Base-by-base conservation (phyloP, 2,888 invertebrate genomes). In the Graphium colonna region DNA sequence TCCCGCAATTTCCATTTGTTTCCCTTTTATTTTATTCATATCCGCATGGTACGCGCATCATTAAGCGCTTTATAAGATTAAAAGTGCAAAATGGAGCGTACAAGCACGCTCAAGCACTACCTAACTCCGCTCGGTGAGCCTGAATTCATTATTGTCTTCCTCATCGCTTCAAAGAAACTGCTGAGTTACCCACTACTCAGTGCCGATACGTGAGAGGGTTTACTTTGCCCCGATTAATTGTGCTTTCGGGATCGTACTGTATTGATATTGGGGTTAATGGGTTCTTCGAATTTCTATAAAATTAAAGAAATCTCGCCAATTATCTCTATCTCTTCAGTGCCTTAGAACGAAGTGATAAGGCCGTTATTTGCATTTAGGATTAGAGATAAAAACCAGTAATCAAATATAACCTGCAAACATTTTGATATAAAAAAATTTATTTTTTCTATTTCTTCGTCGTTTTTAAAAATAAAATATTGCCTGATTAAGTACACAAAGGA, bases 131-230 rank as follows among this genome's bases (percentile, higher is more conserved):
- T 66, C 69, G 65, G 67, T 73, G 68, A 61, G 75, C 73, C 78
- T 79, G 84, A 85, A 85, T 85, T 84, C 83, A 85, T 85, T 84
- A 84, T 83, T 83, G 82, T 83, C 80, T 76, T 75, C 75, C 64
- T 74, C 71, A 74, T 69, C 77, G 79, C 78, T 77, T 84, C 82
- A 85, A 86, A 85, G n/a, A n/a, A n/a, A n/a, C n/a, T n/a, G n/a
- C n/a, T n/a, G n/a, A n/a, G n/a, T n/a, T n/a, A n/a, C n/a, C 53
- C 55, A 42, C 69, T 68, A 68, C 71, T 71, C 71, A 64, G 68
- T 63, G 67, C 62, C 70, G 69, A 69, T 68, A 69, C 70, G 71
- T 65, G 69, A 73, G 68, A 70, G 67, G 68, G 65, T 73, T 76
- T 71, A 71, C 70, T 72, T 72, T 52, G 48, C n/a, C n/a, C 42